Evolutionary conservation across 1,140 invertebrate genomes (phyloP), one percentile per base, ranked within the genome.

Genomic region (Drosophila leontia): DNA sequence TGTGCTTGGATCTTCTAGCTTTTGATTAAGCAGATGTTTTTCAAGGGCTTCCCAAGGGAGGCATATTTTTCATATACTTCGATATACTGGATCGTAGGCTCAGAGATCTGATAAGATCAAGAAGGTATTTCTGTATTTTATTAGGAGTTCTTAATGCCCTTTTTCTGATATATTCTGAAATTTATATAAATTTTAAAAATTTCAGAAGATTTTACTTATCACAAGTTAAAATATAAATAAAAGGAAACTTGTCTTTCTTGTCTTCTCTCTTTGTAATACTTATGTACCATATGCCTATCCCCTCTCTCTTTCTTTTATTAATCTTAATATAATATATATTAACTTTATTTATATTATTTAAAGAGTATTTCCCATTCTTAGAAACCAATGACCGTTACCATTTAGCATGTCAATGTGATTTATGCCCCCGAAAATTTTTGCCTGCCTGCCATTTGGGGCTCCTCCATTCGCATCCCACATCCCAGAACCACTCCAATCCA

Each of bases 391-490:
- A 63, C 55, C 32, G 53, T 34, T 72, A 41, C 29, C 58, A 65
- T 76, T 91, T 68, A 69, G 37, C 67, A 74, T 71, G 41, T 76
- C 56, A 78, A 87, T 88, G 7, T 37, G 88, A 91, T 91, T 91
- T 88, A 91, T 82, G 67, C 75, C 53, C 67, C 78, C 39, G 11
- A 78, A 78, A 81, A 68, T 83, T 62, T 57, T 48, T 67, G 34
- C 70, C 64, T 70, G 35, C 19, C 35, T 67, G 32, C 42, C 63
- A 44, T 70, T 80, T 61, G 47, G n/a, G 61, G 39, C 63, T 76
- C 42, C 48, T 78, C 67, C 50, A 47, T 17, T 51, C 39, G 51
- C 55, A 55, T 37, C 34, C 51, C 51, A 37, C 51, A 51, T 51
- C 48, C 34, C 34, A 37, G 7, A 37, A 37, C 51, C 48, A 34